Evolutionary conservation across 2,113 vertebrate species (phyloP), one percentile per base, ranked within the genome.

Genomic region (Onychostoma macrolepis): DNA sequence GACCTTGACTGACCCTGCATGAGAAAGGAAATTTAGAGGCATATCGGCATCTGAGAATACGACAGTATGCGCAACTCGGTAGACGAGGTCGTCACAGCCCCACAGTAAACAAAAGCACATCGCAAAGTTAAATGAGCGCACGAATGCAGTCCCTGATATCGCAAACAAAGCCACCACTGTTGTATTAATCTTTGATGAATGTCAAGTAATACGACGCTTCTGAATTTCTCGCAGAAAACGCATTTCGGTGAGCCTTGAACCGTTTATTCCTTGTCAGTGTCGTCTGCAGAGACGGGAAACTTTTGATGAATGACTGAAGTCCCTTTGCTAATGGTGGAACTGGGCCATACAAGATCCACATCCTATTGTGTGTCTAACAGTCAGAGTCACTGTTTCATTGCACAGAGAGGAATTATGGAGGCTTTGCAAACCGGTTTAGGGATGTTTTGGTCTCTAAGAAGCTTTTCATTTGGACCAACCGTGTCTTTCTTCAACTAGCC

Each of bases 1-100:
- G 65, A 88, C 89, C 87, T 85, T 83, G 53, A 75, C 12, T 85
- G 83, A 85, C 87, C 81, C 26, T 48, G 38, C n/a, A 12, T 24
- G 65, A 79, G 58, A 75, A 81, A 24, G 67, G 26, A 83, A 75
- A 77, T 85, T 53, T 48, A 65, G 63, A 85, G 26, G 84, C 84
- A 28, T 77, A 77, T 77, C 75, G 41, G 72, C 77, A 69, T 15
- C 15, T 78, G n/a, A 11, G 30, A 87, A 38, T 36, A 30, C 33
- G 71, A 19, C 58, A 74, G 38, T 45, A 21, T 10, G 24, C 28
- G n/a, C 38, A 75, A 76, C 65, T 69, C 65, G 5, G 15, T 17
- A 33, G 28, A 21, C 1, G 8, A 38, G 67, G 69, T 38, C 33
- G 9, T 38, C 45, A 69, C 58, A 43, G 38, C 19, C 33, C 33